Conservation (phyloP, 2,797 vertebrate species). For the Coluber constrictor region DNA sequence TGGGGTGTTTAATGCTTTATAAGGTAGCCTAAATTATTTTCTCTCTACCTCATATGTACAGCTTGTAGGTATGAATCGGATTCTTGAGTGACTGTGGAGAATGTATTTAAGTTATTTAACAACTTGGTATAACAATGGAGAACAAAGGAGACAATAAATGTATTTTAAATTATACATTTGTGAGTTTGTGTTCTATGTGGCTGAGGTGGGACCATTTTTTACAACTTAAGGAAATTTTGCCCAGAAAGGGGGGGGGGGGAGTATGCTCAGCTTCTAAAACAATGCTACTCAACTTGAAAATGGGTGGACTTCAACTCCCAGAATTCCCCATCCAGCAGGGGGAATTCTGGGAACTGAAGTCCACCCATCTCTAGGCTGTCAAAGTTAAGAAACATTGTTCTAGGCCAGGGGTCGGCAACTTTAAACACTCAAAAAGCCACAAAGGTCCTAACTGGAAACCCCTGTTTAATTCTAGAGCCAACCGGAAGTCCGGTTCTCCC, state of each 20-base stretch:
- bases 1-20: slow-evolving; percentile 74
- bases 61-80: slow-evolving; percentile 96
- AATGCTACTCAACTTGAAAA: neutral
- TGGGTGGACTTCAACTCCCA: neutral
- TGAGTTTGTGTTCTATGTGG: slow-evolving; percentile 27
- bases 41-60: slow-evolving; percentile 99
- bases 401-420: neutral
- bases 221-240: neutral
- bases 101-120: slow-evolving; percentile 99
- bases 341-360: neutral
- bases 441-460: too few species aligned
- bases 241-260: neutral
- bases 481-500: too few species aligned
- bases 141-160: slow-evolving; percentile 98
- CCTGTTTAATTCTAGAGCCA: too few species aligned
- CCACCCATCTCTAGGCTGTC: neutral
- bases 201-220: neutral
- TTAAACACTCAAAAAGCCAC: too few species aligned
- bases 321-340: neutral
- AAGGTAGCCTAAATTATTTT: slow-evolving; percentile 94
- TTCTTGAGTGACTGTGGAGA: slow-evolving; percentile 97
- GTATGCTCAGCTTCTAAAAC: neutral
- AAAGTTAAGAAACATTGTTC: neutral
- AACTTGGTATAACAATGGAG: slow-evolving; percentile 99
- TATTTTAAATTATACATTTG: slow-evolving; percentile 90